Base-by-base conservation (phyloP, 1,140 invertebrate genomes). In the Zophobas morio region DNA sequence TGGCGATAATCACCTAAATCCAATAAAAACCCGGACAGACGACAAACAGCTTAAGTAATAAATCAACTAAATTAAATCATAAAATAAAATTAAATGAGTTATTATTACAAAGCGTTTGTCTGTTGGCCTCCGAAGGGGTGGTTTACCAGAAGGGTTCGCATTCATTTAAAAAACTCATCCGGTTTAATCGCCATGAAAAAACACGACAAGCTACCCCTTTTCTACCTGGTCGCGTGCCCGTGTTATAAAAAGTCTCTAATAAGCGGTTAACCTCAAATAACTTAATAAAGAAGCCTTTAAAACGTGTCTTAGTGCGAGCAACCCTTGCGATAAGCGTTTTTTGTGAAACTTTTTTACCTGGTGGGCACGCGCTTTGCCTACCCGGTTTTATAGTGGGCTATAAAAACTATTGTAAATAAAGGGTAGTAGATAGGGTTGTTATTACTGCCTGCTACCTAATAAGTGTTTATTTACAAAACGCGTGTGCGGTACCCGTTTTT, bases 241-340 rank as follows among this genome's bases (percentile, higher is more conserved):
- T 80, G 79, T 76, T 82, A 84, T 82, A 83, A 84, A 84, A 83
- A 66, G 54, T 66, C 70, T 70, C 78, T 83, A 83, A 84, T 84
- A 82, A 82, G 82, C 81, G 82, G 83, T 84, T 84, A 83, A 84
- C 82, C 82, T 80, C 82, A 80, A 82, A 84, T 84, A 82, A 84
- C 82, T 84, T 84, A 84, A 84, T 84, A 84, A 84, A 83, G 80
- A 82, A 80, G 75, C 77, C 79, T 80, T 76, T 74, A 78, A 36
- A 76, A 77, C 78, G 80, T 82, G 75, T 80, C 78, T 80, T 79
- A 74, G 54, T 51, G 70, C 60, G 72, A 78, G 76, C 75, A 81
- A 81, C 81, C 79, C 80, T 80, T 79, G 57, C 75, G 57, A 60
- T 77, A 72, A 80, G 70, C 57, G 32, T 75, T 77, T 74, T 79